Conservation (phyloP, 2,797 vertebrate species). For the Artibeus lituratus region DNA sequence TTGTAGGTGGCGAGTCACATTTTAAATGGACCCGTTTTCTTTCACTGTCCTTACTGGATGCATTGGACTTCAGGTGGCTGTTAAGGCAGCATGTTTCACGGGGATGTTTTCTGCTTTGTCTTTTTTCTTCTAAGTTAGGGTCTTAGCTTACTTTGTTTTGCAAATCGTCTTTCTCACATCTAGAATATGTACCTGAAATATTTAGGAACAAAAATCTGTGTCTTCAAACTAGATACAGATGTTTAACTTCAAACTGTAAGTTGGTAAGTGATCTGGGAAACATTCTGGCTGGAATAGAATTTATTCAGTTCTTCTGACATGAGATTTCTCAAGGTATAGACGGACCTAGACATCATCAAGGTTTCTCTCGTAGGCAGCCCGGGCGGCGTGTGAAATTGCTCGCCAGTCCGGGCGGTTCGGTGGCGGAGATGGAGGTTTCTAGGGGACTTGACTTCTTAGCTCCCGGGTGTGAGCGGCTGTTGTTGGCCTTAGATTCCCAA, state of each 20-base stretch:
- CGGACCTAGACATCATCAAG: background rate
- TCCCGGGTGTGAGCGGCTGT: background rate
- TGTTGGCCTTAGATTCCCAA: constrained; percentile 21
- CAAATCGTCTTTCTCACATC: background rate
- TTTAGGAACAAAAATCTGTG: constrained; percentile 15
- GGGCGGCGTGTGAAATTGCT: background rate
- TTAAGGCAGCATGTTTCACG: background rate
- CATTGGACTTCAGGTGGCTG: background rate
- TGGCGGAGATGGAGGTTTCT: background rate
- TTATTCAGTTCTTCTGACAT: constrained; percentile 16
- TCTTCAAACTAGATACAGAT: background rate
- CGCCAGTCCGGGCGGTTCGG: background rate
- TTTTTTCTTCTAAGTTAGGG: background rate
- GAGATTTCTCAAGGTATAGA: background rate
- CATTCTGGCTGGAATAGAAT: background rate
- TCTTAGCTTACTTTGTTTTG: constrained; percentile 21
- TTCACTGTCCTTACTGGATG: background rate
- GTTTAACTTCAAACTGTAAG: constrained; percentile 24
- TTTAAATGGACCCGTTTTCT: background rate
- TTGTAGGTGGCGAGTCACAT: background rate
- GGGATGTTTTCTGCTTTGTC: background rate
- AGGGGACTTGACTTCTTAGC: background rate
- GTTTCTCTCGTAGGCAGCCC: background rate
- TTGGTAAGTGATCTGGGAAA: constrained; percentile 13
- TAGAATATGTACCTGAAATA: constrained; percentile 25